Conservation (phyloP, 2,797 vertebrate species). For the Siniperca undulata region DNA sequence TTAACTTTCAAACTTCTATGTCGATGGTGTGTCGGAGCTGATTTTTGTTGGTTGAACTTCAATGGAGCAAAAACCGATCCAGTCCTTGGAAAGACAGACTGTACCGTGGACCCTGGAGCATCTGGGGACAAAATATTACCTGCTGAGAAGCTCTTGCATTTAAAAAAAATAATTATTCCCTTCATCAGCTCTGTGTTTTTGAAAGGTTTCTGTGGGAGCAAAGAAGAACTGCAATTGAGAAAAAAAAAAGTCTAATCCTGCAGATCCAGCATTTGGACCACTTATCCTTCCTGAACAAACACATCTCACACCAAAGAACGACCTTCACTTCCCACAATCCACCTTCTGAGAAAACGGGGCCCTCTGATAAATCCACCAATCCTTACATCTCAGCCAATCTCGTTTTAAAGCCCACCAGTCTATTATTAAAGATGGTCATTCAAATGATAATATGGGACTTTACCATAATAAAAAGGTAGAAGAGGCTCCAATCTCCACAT, state of each 20-base stretch:
- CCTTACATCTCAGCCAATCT: conserved; percentile 57
- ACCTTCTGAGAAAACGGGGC: conserved; percentile 70
- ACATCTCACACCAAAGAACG: conserved; percentile 41
- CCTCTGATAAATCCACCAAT: conserved; percentile 59
- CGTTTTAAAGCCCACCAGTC: conserved; percentile 13
- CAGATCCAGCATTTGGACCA: conserved; percentile 31
- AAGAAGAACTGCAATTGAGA: not conserved
- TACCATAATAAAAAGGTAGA: conserved; percentile 60
- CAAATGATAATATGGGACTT: conserved; percentile 67
- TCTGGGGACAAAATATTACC: not conserved
- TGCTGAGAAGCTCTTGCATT: conserved; percentile 1
- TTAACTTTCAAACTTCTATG: not conserved
- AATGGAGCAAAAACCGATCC: not conserved
- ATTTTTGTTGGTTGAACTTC: not conserved
- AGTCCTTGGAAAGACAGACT: not conserved
- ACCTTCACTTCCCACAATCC: conserved; percentile 69
- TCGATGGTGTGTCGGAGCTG: not conserved
- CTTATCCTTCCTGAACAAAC: conserved; percentile 50
- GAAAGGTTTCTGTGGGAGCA: conserved; percentile 5
- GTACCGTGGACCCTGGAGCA: not conserved
- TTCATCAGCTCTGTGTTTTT: not conserved
- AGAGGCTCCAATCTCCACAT: conserved; percentile 11
- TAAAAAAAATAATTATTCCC: not conserved
- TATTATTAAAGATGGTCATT: conserved; percentile 76
- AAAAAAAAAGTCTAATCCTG: conserved; percentile 12